These are phyloP conservation scores for Tribolium castaneum DNA, from an alignment of 1,140 invertebrate species.

Conservation along the genomic window DNA sequence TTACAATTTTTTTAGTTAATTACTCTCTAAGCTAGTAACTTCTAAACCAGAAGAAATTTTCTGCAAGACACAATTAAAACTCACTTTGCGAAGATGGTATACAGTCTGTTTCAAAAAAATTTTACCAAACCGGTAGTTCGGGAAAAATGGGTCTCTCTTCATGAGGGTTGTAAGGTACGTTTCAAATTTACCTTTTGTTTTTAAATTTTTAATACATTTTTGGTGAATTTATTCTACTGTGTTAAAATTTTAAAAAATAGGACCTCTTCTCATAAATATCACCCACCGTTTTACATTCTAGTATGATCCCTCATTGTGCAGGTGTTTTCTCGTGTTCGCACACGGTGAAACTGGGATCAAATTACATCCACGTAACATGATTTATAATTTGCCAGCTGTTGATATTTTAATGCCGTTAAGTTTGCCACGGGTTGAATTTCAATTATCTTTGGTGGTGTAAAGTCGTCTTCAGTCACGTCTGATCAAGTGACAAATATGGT, in stretches of 20 bases:
- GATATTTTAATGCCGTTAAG: conserved; percentile 20
- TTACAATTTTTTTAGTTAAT: too few relatives aligned
- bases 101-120: too few relatives aligned
- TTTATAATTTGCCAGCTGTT: conserved; percentile 25
- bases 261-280: neutral
- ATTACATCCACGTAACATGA: conserved; percentile 13
- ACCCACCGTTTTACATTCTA: neutral
- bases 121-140: too few relatives aligned
- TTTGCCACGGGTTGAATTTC: conserved; percentile 15
- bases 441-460: neutral
- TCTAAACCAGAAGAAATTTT: too few relatives aligned
- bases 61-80: too few relatives aligned
- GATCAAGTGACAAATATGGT: conserved; percentile 7
- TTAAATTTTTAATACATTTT: neutral
- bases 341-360: neutral
- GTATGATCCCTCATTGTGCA: neutral
- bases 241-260: too few relatives aligned
- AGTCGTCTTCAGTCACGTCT: neutral
- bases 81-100: too few relatives aligned
- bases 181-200: neutral
- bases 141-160: too few relatives aligned
- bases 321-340: conserved; percentile 4
- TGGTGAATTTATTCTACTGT: too few relatives aligned
- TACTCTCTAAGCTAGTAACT: too few relatives aligned
- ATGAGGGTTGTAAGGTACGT: too few relatives aligned